These are phyloP conservation scores for Heterohyrax brucei DNA, from an alignment of 2,797 vertebrate species.

Conservation along the genomic window DNA sequence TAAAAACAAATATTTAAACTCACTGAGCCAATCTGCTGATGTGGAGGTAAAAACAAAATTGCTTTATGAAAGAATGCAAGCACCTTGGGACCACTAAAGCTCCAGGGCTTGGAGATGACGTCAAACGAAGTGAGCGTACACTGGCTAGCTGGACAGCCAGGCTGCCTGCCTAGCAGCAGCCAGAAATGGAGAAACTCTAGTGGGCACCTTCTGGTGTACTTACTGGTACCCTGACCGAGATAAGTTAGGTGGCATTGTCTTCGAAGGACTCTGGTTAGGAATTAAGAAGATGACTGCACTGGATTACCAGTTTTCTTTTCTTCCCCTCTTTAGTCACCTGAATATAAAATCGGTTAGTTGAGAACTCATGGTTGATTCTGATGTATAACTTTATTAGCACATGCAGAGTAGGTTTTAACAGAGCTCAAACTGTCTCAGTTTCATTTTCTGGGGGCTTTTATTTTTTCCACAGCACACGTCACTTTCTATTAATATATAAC, in stretches of 20 bases:
- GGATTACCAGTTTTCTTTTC: not conserved
- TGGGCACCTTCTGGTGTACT: not conserved
- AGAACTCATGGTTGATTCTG: not conserved
- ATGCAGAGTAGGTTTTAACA: not conserved
- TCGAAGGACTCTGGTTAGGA: not conserved
- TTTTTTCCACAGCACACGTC: not conserved
- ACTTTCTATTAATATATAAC: not conserved
- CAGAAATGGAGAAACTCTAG: fast-evolving
- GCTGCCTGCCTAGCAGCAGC: not conserved
- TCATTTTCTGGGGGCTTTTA: not conserved
- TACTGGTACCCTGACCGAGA: not conserved
- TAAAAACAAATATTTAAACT: conserved; percentile 77
- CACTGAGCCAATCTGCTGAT: not conserved
- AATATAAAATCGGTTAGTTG: conserved; percentile 25
- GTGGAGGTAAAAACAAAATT: conserved; percentile 10
- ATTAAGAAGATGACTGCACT: not conserved
- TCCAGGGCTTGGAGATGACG: not conserved
- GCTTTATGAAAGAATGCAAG: conserved; percentile 44
- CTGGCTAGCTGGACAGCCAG: not conserved
- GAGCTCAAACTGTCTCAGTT: not conserved
- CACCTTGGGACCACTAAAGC: not conserved
- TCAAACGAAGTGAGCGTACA: not conserved
- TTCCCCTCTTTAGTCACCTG: not conserved
- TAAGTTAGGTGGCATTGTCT: not conserved
- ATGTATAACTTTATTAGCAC: not conserved